phyloP scores from a whole-genome alignment of 2,113 vertebrate genomes.

The human region DNA sequence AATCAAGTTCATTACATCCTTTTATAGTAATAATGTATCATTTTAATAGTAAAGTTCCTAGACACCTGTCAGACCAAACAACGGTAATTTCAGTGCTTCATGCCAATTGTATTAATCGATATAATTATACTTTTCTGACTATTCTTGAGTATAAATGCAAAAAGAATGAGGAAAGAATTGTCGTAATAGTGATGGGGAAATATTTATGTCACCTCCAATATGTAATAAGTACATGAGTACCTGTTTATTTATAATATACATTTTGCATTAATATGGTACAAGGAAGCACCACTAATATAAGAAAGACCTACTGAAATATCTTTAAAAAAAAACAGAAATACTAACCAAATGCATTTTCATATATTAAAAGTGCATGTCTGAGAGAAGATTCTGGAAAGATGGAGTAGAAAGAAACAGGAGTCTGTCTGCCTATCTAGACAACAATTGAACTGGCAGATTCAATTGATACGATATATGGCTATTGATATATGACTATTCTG shows the following conservation, averaged over 20 bases:
- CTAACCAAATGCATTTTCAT: not conserved
- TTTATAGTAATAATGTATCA: conserved; percentile 46
- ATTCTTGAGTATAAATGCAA: not conserved
- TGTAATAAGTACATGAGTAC: not conserved
- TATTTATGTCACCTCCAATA: not conserved
- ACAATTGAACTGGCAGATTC: not conserved
- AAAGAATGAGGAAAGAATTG: not conserved
- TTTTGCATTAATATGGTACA: not conserved
- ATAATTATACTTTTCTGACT: conserved; percentile 19
- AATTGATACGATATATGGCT: not conserved
- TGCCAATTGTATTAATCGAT: conserved; percentile 35
- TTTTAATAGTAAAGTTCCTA: conserved; percentile 38
- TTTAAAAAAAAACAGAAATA: not conserved
- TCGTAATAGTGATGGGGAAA: not conserved
- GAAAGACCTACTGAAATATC: not conserved
- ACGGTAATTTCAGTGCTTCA: conserved; percentile 31
- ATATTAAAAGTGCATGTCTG: not conserved
- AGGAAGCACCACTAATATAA: not conserved
- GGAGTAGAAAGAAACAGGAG: not conserved
- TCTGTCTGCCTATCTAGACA: not conserved
- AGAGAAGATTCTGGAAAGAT: not conserved
- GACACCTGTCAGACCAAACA: not conserved
- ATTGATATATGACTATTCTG: not conserved
- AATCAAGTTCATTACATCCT: conserved; percentile 55
- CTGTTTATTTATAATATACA: not conserved